phyloP scores from a whole-genome alignment of 2,797 vertebrate species.

The Glossophaga mutica region DNA sequence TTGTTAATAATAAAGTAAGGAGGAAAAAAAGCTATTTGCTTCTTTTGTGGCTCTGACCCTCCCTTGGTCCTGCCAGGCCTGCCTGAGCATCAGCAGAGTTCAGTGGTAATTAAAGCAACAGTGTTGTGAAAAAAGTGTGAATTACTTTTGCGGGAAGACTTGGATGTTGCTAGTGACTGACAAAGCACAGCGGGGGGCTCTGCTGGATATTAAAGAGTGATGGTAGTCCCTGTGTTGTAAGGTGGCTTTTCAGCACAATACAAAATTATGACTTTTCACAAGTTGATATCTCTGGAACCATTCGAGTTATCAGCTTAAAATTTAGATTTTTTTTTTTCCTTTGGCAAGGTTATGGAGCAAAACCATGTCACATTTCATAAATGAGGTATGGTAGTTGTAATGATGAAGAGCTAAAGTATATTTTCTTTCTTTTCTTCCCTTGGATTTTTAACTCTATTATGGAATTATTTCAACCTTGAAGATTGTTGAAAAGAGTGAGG shows the following conservation, averaged over 20 bases:
- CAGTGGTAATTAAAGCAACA: conserved; percentile 90
- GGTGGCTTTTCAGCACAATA: conserved; percentile 85
- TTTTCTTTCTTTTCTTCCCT: conserved; percentile 70
- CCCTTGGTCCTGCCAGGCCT: conserved; percentile 84
- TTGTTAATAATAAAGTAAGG: conserved; percentile 85
- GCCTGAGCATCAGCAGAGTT: conserved; percentile 86
- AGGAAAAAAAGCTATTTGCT: conserved; percentile 81
- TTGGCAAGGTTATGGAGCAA: conserved; percentile 69
- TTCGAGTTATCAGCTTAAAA: conserved; percentile 82
- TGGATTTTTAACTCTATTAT: conserved; percentile 67
- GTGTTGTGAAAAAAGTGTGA: conserved; percentile 88
- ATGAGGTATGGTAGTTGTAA: conserved; percentile 63
- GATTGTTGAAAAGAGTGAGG: conserved; percentile 67
- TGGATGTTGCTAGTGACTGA: conserved; percentile 86
- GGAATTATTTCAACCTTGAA: conserved; percentile 78
- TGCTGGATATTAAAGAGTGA: conserved; percentile 86
- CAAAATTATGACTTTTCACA: conserved; percentile 86
- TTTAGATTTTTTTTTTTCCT: conserved; percentile 65
- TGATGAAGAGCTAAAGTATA: conserved; percentile 60
- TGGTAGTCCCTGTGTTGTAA: conserved; percentile 80
- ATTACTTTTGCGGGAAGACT: conserved; percentile 87
- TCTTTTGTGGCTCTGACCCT: conserved; percentile 83
- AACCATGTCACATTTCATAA: conserved; percentile 73
- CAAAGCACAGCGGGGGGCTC: conserved; percentile 86
- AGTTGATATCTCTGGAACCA: conserved; percentile 83